These are phyloP conservation scores for Trididemnum nubilum DNA, from an alignment of 23 tunicate genomes.

Conservation along the genomic window DNA sequence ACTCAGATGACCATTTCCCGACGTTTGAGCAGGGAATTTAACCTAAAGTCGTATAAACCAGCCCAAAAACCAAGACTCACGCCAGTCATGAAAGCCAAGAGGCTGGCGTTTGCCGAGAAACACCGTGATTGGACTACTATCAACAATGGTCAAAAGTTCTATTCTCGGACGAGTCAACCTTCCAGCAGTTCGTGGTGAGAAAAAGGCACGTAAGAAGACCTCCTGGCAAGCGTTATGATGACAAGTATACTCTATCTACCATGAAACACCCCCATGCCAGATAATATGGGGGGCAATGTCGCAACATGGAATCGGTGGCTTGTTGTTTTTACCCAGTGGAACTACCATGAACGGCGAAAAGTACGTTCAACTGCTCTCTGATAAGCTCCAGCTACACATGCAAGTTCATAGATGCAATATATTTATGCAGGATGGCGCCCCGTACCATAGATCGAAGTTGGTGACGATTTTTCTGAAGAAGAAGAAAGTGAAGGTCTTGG, in stretches of 20 bases:
- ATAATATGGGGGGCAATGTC: slow-evolving; percentile 28
- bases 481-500: slow-evolving; percentile 20
- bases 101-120: slow-evolving; percentile 23
- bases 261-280: slow-evolving; percentile 22
- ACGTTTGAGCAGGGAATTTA: slow-evolving; percentile 14
- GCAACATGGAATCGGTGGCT: slow-evolving; percentile 10
- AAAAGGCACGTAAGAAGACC: slow-evolving; percentile 23
- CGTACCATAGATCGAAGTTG: slow-evolving; percentile 31
- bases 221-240: background rate
- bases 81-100: slow-evolving; percentile 30
- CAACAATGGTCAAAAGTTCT: slow-evolving; percentile 11
- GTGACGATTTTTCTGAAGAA: slow-evolving; percentile 17
- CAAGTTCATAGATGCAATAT: slow-evolving; percentile 21
- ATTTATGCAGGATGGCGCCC: slow-evolving; percentile 33
- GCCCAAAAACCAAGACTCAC: slow-evolving; percentile 29
- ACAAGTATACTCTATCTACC: slow-evolving; percentile 6
- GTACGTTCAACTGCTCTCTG: slow-evolving; percentile 18
- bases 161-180: slow-evolving; percentile 23
- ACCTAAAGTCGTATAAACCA: slow-evolving; percentile 17
- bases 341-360: slow-evolving; percentile 15
- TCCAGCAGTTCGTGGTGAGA: slow-evolving; percentile 22
- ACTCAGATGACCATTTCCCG: slow-evolving; percentile 6
- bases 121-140: slow-evolving; percentile 12
- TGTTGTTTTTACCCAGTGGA: slow-evolving; percentile 18
- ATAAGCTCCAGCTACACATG: slow-evolving; percentile 26